Evolutionary conservation across 2,888 invertebrate species (phyloP).

Genomic region (Xanthostigma xanthostigma): DNA sequence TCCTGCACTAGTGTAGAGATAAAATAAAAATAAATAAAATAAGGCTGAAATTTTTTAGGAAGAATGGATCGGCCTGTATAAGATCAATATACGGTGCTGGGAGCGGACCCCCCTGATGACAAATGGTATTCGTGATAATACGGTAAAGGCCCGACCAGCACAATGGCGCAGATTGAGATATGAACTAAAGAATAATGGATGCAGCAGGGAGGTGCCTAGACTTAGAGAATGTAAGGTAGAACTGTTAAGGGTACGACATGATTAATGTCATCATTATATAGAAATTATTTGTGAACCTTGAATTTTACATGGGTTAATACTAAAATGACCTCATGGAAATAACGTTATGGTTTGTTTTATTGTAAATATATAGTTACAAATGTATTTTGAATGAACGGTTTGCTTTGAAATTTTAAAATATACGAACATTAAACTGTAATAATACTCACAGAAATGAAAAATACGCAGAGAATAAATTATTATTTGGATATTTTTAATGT

Average conservation of each 20-base stretch:
- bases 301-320: no score
- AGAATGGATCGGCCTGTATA: no score
- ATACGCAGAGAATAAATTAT: no score
- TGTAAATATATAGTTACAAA: neutral
- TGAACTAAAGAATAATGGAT: neutral
- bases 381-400: neutral
- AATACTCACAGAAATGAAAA: no score
- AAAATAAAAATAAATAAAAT: no score
- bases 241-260: neutral
- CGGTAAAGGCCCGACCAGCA: neutral
- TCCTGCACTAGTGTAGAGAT: no score
- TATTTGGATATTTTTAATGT: no score
- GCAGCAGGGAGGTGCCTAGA: neutral
- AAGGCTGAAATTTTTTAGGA: no score
- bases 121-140: neutral
- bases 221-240: neutral
- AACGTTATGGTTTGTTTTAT: neutral
- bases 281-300: no score
- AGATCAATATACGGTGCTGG: neutral
- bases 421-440: no score
- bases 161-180: neutral
- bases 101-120: conserved; percentile 1
- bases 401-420: neutral
- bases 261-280: neutral
- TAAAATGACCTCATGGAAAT: neutral